A percentile compares a stretch with the other conserved stretches of the same genome.
These are phyloP conservation scores for Pocillopora meandrina DNA, from an alignment of 92 coral and sea anemone species.

Conservation along the genomic window DNA sequence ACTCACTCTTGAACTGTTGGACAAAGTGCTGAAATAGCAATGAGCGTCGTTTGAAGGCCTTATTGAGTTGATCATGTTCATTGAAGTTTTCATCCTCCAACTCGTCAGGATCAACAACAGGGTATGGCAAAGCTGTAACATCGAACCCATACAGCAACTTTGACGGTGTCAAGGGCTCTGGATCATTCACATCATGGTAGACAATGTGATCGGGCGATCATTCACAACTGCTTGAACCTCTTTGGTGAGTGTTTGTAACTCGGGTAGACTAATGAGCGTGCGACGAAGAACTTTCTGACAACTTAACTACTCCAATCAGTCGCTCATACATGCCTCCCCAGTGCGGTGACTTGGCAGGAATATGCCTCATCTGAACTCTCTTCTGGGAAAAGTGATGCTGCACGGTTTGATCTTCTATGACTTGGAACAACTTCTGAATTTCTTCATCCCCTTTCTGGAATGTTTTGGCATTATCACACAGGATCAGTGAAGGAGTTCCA, in stretches of 20 bases:
- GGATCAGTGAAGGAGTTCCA: constrained; percentile 33
- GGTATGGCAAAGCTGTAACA: constrained; percentile 41
- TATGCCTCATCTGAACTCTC: constrained; percentile 25
- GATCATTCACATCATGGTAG: constrained; percentile 41
- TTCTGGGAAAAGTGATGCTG: constrained; percentile 23
- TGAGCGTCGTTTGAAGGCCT: constrained; percentile 32
- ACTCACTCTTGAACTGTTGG: constrained; percentile 50
- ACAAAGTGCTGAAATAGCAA: constrained; percentile 42
- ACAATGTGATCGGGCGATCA: constrained; percentile 54
- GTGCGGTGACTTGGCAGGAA: constrained; percentile 49
- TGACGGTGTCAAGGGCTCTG: constrained; percentile 44
- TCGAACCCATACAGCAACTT: constrained; percentile 42
- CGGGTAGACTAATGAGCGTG: constrained; percentile 28
- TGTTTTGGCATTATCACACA: constrained; percentile 43
- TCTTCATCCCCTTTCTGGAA: constrained; percentile 28
- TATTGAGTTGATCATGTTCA: constrained; percentile 39
- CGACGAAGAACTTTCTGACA: constrained; percentile 49
- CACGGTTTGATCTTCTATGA: constrained; percentile 12
- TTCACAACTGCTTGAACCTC: constrained; percentile 53
- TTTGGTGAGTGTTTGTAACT: constrained; percentile 44
- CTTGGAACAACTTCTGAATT: constrained; percentile 31
- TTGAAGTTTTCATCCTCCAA: constrained; percentile 43
- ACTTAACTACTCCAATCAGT: constrained; percentile 40
- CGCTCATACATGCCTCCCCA: constrained; percentile 47
- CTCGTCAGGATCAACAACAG: constrained; percentile 42